Evolutionary conservation across 1,140 invertebrate species (phyloP).

Genomic region (Lineus longissimus): DNA sequence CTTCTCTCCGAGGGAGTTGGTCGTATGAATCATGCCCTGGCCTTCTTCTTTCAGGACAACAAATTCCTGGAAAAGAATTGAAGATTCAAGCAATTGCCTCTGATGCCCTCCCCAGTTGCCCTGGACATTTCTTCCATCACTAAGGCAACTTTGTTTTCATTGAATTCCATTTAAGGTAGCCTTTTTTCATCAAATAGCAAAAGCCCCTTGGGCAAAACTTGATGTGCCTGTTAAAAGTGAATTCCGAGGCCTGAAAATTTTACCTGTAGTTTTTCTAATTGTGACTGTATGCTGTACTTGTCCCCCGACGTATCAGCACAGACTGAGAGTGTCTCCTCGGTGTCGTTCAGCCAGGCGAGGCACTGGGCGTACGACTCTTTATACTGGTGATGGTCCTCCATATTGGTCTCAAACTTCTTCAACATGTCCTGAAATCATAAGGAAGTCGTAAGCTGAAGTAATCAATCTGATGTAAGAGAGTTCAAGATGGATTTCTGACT

Average conservation of each 20-base stretch:
- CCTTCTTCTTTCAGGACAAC: conserved; percentile 75
- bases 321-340: conserved; percentile 75
- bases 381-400: conserved; percentile 82
- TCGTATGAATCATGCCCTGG: conserved; percentile 81
- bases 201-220: too few species aligned
- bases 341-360: conserved; percentile 83
- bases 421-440: conserved; percentile 68
- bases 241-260: too few species aligned
- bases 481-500: too few species aligned
- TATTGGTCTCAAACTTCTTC: conserved; percentile 87
- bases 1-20: conserved; percentile 90
- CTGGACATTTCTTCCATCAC: too few species aligned
- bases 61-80: conserved; percentile 61
- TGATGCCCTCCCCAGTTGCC: too few species aligned
- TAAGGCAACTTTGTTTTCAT: too few species aligned
- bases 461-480: too few species aligned
- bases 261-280: conserved; percentile 67
- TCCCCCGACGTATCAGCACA: conserved; percentile 61
- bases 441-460: too few species aligned
- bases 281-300: conserved; percentile 76
- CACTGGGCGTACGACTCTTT: conserved; percentile 74
- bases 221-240: too few species aligned
- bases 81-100: too few species aligned
- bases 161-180: too few species aligned
- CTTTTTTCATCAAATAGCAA: too few species aligned